Evolutionary conservation across 2,888 invertebrate genomes (phyloP), one percentile per base, ranked within the genome.

Genomic region (Xestia rhomboidea): DNA sequence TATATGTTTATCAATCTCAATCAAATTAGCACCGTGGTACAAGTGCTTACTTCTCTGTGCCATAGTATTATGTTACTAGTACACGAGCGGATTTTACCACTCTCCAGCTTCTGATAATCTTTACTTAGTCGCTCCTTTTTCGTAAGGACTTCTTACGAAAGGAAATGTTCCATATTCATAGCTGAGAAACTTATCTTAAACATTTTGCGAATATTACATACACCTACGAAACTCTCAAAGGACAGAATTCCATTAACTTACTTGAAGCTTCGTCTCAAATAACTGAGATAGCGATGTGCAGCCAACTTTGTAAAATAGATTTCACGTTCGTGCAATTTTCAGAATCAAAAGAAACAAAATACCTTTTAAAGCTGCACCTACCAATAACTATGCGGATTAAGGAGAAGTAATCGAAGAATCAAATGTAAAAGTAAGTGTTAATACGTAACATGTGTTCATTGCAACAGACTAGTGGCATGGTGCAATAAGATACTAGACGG

Each of bases 401-500:
- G 60, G 54, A 68, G 24, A 51, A 67, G 27, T 44, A n/a, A 82
- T 63, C 18, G 24, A 73, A 70, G 24, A 70, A 70, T 79, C 49
- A 46, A 85, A 73, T 70, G 67, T 64, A n/a, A 66, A 67, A 76
- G 30, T 62, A 60, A 64, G 51, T 49, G 57, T 0, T 63, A 68
- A 66, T 51, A 68, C 30, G 60, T 79, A 77, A 76, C 74, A 69
- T 77, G 73, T 75, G 60, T 74, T 67, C 41, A 38, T 73, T 75
- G 64, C 77, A 86, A 83, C 57, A 60, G 41, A 76, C 76, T 72
- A 86, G 81, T 62, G 62, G 68, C 54, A 79, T 82, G 72, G 70
- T 88, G 87, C 84, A 89, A 89, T 84, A 79, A 86, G 84, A 89
- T 85, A 90, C 85, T 79, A 85, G 81, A 72, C 74, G 63, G 83